Evolutionary conservation across 1,140 invertebrate genomes (phyloP).

Genomic region (Megalonaias nervosa): DNA sequence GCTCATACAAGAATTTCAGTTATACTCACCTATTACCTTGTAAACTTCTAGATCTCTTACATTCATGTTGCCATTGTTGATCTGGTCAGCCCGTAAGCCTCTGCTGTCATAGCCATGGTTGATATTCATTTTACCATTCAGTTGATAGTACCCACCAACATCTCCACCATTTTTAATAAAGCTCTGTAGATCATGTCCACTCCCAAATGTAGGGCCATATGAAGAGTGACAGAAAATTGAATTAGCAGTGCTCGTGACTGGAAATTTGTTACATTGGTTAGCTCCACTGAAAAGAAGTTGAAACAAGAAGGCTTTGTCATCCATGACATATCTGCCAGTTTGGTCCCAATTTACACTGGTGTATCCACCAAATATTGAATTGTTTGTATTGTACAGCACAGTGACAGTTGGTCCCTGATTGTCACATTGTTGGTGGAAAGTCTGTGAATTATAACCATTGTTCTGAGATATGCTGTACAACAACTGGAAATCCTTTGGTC

Average conservation of each 20-base stretch:
- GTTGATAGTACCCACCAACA: constrained; percentile 1
- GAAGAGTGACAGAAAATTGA: constrained; percentile 3
- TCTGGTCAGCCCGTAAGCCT: constrained; percentile 1
- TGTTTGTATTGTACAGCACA: constrained; percentile 36
- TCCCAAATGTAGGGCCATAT: constrained; percentile 38
- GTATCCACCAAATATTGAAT: constrained; percentile 12
- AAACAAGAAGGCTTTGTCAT: not conserved
- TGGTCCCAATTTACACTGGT: constrained; percentile 1
- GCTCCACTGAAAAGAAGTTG: not conserved
- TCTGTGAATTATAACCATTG: constrained; percentile 2
- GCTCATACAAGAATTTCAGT: no score
- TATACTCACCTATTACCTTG: constrained; percentile 21
- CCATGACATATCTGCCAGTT: not conserved
- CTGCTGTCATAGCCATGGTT: constrained; percentile 16
- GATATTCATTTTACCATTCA: constrained; percentile 1
- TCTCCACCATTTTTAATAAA: constrained; percentile 10
- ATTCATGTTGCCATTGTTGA: constrained; percentile 26
- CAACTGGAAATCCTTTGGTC: constrained; percentile 13
- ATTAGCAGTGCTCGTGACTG: not conserved
- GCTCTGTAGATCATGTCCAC: constrained; percentile 25
- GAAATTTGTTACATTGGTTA: constrained; percentile 11
- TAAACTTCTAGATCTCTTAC: constrained; percentile 36
- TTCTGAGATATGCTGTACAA: constrained; percentile 28
- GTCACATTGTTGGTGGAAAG: constrained; percentile 35
- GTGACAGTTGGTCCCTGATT: constrained; percentile 36